These are phyloP conservation scores for Nomada ruficornis DNA, from an alignment of 2,888 invertebrate species.

Conservation along the genomic window DNA sequence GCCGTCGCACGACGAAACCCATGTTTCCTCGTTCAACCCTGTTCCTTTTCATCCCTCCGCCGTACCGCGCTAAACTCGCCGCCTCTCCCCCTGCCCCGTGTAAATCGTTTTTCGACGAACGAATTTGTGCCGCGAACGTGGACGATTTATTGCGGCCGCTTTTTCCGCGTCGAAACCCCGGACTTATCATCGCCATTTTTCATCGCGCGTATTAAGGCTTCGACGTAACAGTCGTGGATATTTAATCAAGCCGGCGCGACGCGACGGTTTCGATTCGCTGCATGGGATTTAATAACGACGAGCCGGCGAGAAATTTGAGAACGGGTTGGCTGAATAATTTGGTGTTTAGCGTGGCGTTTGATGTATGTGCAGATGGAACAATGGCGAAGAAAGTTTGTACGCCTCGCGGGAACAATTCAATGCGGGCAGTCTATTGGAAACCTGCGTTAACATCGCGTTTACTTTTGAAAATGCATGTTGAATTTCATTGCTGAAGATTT, in stretches of 20 bases:
- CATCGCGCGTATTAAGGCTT: constrained; percentile 23
- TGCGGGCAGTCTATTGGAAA: too few species aligned
- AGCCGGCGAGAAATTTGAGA: background rate
- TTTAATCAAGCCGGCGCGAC: constrained; percentile 19
- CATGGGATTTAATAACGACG: constrained; percentile 10
- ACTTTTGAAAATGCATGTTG: too few species aligned
- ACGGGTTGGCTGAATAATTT: background rate
- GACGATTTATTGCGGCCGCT: constrained; percentile 40
- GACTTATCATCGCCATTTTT: constrained; percentile 20
- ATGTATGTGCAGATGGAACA: too few species aligned
- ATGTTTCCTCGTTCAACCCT: constrained; percentile 30
- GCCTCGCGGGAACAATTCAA: too few species aligned
- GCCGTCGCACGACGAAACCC: constrained; percentile 26
- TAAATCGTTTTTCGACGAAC: constrained; percentile 52
- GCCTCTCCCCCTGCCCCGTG: background rate
- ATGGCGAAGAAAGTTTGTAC: too few species aligned
- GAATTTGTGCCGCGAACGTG: constrained; percentile 12
- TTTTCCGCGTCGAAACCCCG: constrained; percentile 27
- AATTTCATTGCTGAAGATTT: too few species aligned
- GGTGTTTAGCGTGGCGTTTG: background rate
- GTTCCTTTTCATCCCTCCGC: background rate
- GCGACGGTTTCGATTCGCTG: background rate
- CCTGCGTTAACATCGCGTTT: too few species aligned
- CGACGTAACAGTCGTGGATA: constrained; percentile 22
- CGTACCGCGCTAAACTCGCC: background rate